Conservation (phyloP, 2,797 vertebrate genomes). For the Acanthurus leucopareius region DNA sequence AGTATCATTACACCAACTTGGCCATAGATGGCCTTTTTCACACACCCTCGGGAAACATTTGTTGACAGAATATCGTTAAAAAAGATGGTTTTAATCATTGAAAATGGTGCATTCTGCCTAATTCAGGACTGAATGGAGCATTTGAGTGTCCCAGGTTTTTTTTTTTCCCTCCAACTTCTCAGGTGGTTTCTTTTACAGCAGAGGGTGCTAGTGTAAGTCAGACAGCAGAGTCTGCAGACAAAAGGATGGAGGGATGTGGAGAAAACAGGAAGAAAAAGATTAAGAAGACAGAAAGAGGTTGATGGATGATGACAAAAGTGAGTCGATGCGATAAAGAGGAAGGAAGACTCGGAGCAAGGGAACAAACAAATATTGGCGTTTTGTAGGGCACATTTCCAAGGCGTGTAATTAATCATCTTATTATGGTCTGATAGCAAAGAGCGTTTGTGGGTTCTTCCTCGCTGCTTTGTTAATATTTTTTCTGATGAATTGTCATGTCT, state of each 20-base stretch:
- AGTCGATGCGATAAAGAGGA: conserved; percentile 13
- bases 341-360: not conserved
- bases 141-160: not conserved
- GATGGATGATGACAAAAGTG: conserved; percentile 13
- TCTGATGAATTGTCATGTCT: conserved; percentile 8
- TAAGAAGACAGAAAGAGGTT: not conserved
- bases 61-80: not conserved
- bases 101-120: not conserved
- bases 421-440: conserved; percentile 2
- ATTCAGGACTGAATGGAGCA: not conserved
- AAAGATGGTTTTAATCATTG: not conserved
- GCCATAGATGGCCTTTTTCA: conserved; percentile 45
- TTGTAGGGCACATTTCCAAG: not conserved
- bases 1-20: conserved; percentile 32
- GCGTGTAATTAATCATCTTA: conserved; percentile 20
- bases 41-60: conserved; percentile 39
- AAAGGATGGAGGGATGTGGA: conserved; percentile 45
- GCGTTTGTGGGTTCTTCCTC: not conserved
- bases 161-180: not conserved
- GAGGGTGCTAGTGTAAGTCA: conserved; percentile 53
- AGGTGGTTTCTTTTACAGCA: conserved; percentile 40
- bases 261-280: not conserved
- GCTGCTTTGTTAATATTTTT: conserved; percentile 1
- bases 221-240: conserved; percentile 15
- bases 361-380: conserved; percentile 5